A percentile compares a stretch with the other conserved stretches of the same genome.
phyloP scores from a whole-genome alignment of 2,113 vertebrate species.

The Heterochromis multidens region DNA sequence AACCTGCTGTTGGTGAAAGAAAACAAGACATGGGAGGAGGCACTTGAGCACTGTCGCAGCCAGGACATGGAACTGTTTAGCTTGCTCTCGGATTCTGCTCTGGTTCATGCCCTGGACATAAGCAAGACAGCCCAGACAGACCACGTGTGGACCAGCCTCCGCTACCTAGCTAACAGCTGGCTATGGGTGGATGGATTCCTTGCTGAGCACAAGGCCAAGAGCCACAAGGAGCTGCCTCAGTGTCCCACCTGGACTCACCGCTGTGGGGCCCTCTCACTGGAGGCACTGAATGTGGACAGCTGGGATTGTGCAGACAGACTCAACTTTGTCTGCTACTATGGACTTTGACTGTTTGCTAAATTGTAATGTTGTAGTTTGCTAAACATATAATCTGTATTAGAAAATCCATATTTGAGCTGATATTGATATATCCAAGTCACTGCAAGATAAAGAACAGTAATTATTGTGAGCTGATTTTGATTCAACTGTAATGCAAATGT shows the following conservation, averaged over 20 bases:
- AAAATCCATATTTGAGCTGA: not conserved
- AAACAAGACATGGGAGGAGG: slow-evolving; percentile 49
- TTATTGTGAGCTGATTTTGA: not conserved
- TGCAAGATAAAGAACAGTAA: not conserved
- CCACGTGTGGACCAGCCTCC: slow-evolving; percentile 39
- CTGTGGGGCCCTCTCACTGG: slow-evolving; percentile 42
- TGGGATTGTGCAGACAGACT: slow-evolving; percentile 48
- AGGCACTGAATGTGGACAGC: not conserved
- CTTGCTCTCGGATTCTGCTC: not conserved
- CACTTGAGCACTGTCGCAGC: slow-evolving; percentile 1
- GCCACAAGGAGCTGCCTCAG: not conserved
- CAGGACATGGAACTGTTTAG: slow-evolving; percentile 21
- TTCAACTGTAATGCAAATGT: not conserved
- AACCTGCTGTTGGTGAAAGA: not conserved
- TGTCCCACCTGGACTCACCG: slow-evolving; percentile 12
- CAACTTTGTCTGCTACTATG: slow-evolving; percentile 45
- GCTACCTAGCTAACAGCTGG: slow-evolving; percentile 41
- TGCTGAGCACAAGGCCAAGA: not conserved
- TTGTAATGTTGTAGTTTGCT: not conserved
- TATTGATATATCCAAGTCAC: not conserved
- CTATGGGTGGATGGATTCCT: slow-evolving; percentile 10
- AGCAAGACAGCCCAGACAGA: not conserved
- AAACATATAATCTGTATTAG: not conserved
- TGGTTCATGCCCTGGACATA: not conserved
- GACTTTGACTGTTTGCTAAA: not conserved